Percentiles rank a stretch among this genome's conserved stretches.
Conservation (phyloP, 1,140 invertebrate species). For the Steinernema khuongi region DNA sequence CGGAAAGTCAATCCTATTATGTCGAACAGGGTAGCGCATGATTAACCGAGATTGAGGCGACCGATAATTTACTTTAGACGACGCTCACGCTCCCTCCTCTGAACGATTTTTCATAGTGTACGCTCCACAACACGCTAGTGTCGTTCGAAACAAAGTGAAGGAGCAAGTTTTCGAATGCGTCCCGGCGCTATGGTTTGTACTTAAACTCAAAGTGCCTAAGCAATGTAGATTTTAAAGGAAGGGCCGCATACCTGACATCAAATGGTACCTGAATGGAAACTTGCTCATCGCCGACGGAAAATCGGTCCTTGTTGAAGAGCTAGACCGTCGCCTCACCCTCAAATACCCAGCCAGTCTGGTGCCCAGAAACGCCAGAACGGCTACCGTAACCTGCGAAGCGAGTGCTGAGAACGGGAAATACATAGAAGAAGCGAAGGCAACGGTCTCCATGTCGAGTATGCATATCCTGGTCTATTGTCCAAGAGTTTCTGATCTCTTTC, state of each 20-base stretch:
- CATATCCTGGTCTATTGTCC: background rate
- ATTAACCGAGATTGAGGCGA: too few species aligned
- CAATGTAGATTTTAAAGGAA: background rate
- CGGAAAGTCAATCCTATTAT: background rate
- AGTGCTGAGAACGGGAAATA: background rate
- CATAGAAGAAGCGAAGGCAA: background rate
- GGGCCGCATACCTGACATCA: background rate
- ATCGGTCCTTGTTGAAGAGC: background rate
- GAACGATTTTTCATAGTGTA: background rate
- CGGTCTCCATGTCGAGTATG: background rate
- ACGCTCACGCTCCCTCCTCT: background rate
- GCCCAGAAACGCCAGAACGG: background rate
- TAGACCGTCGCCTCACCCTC: background rate
- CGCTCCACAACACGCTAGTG: background rate
- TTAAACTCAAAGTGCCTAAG: background rate
- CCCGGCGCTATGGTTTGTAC: background rate
- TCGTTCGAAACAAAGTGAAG: background rate
- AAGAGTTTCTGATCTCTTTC: background rate
- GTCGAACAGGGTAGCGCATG: background rate
- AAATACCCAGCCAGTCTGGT: background rate
- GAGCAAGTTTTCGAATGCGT: background rate
- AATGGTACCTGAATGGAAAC: slow-evolving; percentile 2
- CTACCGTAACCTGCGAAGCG: background rate
- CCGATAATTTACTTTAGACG: too few species aligned
- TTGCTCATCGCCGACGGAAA: background rate